Evolutionary conservation across 1,140 invertebrate genomes (phyloP).

Genomic region (Drosophila subpulchrella): DNA sequence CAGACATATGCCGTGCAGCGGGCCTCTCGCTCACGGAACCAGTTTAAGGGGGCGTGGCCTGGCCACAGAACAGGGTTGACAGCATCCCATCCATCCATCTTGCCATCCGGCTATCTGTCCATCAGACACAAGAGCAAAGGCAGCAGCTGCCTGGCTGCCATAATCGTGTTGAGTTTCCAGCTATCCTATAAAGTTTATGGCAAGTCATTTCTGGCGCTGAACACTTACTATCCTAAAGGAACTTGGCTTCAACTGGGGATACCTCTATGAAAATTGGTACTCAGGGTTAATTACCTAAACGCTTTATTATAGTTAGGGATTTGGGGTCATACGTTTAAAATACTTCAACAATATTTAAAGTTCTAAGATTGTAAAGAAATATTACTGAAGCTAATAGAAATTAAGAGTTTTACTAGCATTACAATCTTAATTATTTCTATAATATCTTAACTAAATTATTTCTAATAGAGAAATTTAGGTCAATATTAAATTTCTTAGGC

Average conservation of each 20-base stretch:
- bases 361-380: no score
- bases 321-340: neutral
- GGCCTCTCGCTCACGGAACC: slow-evolving; percentile 41
- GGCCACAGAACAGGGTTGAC: slow-evolving; percentile 55
- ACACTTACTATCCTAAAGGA: neutral
- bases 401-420: no score
- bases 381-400: no score
- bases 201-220: neutral
- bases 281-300: neutral
- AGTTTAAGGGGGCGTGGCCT: slow-evolving; percentile 69
- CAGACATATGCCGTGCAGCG: slow-evolving; percentile 24
- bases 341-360: neutral
- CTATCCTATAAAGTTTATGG: slow-evolving; percentile 63
- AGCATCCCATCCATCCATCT: slow-evolving; percentile 61
- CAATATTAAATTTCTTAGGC: neutral
- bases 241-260: neutral
- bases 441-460: no score
- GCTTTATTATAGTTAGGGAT: neutral
- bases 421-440: no score
- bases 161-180: slow-evolving; percentile 37
- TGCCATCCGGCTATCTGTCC: slow-evolving; percentile 42
- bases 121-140: slow-evolving; percentile 16
- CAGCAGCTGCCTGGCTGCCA: slow-evolving; percentile 12
- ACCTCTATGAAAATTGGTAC: neutral
- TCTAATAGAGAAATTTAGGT: no score